These are phyloP conservation scores for Gephyroberyx darwinii DNA, from an alignment of 2,797 vertebrate species.

Conservation along the genomic window DNA sequence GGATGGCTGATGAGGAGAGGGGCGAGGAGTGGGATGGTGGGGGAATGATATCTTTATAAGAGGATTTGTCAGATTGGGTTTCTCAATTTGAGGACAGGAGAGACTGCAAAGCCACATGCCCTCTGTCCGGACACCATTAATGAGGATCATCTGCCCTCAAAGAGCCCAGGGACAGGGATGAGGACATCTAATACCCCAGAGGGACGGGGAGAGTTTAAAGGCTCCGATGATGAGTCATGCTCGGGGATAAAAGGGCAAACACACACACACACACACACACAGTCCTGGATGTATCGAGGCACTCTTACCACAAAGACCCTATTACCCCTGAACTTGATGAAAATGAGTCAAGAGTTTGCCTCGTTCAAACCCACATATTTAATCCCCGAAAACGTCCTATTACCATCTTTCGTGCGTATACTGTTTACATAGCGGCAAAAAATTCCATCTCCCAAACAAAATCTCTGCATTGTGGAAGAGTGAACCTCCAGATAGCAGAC, in stretches of 20 bases:
- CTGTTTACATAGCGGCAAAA: background rate
- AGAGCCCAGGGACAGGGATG: slow-evolving; percentile 56
- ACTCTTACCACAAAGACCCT: slow-evolving; percentile 30
- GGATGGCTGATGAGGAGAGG: slow-evolving; percentile 46
- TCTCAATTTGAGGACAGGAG: slow-evolving; percentile 53
- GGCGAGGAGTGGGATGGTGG: background rate
- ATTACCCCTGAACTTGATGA: slow-evolving; percentile 13
- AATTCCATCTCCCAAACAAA: slow-evolving; percentile 8
- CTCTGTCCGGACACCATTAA: slow-evolving; percentile 63
- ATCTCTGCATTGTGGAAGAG: slow-evolving; percentile 18
- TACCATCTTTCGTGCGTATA: background rate
- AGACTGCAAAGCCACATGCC: slow-evolving; percentile 59
- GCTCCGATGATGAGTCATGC: slow-evolving; percentile 47
- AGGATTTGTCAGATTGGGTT: slow-evolving; percentile 74
- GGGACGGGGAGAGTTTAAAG: slow-evolving; percentile 50
- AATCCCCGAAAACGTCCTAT: slow-evolving; percentile 1
- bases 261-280: background rate
- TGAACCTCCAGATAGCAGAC: slow-evolving; percentile 11
- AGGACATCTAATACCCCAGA: slow-evolving; percentile 67
- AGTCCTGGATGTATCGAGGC: background rate
- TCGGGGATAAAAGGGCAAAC: slow-evolving; percentile 17
- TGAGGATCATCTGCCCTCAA: slow-evolving; percentile 71
- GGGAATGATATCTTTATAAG: slow-evolving; percentile 68
- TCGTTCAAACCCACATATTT: slow-evolving; percentile 24
- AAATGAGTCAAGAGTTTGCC: background rate